A percentile compares a stretch with the other conserved stretches of the same genome.
Conservation (phyloP, 2,797 vertebrate species). For the Xiphophorus birchmanni region DNA sequence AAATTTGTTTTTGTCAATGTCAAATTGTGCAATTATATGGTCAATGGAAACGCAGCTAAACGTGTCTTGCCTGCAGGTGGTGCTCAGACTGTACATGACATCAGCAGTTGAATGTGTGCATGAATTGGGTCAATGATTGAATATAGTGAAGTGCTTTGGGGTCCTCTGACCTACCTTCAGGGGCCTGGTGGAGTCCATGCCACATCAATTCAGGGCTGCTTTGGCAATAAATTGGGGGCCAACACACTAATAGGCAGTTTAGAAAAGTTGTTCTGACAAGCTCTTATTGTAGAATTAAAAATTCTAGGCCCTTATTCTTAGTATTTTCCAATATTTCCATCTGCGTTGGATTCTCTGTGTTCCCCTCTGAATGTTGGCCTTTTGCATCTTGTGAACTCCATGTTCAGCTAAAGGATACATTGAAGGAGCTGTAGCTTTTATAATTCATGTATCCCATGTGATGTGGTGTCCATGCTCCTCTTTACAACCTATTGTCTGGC, state of each 20-base stretch:
- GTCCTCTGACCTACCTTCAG: background rate
- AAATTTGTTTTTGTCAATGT: too few species aligned
- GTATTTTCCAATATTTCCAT: background rate
- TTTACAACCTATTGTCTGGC: constrained; percentile 20
- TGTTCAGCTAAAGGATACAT: constrained; percentile 4
- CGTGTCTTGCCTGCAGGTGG: background rate
- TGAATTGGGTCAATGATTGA: background rate
- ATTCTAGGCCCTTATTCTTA: background rate
- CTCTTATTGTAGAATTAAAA: constrained; percentile 7
- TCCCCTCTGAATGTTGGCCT: background rate
- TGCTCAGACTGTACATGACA: background rate
- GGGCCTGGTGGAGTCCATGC: background rate
- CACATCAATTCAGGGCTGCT: background rate
- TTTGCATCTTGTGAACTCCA: constrained; percentile 10
- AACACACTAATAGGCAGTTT: background rate
- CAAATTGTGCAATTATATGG: too few species aligned
- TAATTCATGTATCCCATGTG: constrained; percentile 16
- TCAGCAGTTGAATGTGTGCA: background rate
- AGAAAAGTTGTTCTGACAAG: background rate
- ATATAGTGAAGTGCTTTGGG: background rate
- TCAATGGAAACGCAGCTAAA: too few species aligned
- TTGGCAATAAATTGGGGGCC: background rate
- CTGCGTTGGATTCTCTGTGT: constrained; percentile 2
- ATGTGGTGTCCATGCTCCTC: background rate
- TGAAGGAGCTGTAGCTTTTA: constrained; percentile 17